phyloP scores from a whole-genome alignment of 2,888 invertebrate genomes.

The Sphecodes monilicornis region DNA sequence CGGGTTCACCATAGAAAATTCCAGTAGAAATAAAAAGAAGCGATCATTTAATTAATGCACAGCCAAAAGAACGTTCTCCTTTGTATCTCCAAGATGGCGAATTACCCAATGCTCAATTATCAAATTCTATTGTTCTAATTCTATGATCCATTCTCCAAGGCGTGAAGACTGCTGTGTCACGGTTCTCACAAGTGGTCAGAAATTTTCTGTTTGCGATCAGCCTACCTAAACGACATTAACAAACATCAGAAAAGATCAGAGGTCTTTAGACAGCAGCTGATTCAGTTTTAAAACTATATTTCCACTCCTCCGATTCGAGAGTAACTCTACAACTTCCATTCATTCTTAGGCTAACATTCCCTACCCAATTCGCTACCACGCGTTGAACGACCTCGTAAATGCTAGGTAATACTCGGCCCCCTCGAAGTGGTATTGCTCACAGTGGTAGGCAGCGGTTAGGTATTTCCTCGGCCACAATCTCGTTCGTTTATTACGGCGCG shows the following conservation, averaged over 20 bases:
- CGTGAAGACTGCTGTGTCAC: neutral
- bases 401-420: neutral
- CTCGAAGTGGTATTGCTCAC: neutral
- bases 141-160: neutral
- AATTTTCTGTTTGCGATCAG: no score
- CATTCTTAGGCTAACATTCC: neutral
- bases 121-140: neutral
- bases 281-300: neutral
- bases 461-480: conserved; percentile 29
- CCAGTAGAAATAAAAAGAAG: no score
- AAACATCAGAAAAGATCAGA: neutral
- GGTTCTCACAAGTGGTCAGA: neutral
- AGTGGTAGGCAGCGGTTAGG: neutral
- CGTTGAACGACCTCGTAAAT: neutral
- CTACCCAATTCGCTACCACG: neutral
- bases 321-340: neutral
- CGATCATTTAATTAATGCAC: no score
- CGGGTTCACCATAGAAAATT: no score
- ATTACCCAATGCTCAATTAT: neutral
- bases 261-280: neutral
- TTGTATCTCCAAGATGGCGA: neutral
- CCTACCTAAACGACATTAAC: no score
- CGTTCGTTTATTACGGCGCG: conserved; percentile 33
- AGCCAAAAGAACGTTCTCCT: no score
- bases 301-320: neutral